Conservation (phyloP, 2,797 vertebrate genomes). For the Siniperca scherzeri region DNA sequence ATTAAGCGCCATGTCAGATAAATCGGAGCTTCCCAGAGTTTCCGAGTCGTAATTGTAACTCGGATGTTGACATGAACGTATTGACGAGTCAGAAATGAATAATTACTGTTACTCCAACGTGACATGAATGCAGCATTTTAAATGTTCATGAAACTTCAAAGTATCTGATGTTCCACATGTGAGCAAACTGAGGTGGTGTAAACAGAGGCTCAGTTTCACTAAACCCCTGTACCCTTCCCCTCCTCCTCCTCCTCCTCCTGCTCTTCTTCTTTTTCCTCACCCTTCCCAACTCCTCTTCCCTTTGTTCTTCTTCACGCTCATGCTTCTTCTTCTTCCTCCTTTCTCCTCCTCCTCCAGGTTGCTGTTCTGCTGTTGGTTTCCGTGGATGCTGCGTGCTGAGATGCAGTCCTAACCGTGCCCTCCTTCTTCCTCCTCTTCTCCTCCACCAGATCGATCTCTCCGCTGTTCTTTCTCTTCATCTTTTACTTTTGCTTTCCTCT, state of each 20-base stretch:
- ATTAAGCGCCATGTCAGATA: too few relatives aligned
- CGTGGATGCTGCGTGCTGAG: constrained; percentile 96
- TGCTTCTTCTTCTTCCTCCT: not conserved
- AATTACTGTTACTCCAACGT: not conserved
- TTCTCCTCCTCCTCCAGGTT: constrained; percentile 82
- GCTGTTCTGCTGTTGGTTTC: constrained; percentile 97
- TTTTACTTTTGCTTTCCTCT: constrained; percentile 53
- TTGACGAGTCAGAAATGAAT: not conserved
- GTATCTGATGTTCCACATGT: not conserved
- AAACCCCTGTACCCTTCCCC: not conserved
- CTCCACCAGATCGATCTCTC: constrained; percentile 30
- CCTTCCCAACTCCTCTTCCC: too few relatives aligned
- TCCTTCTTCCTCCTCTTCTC: constrained; percentile 23
- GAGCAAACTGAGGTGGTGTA: too few relatives aligned
- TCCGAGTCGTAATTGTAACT: not conserved
- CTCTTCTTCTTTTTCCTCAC: not conserved
- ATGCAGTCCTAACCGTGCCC: constrained; percentile 91
- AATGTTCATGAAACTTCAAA: not conserved
- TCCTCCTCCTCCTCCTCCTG: not conserved
- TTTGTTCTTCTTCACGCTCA: not conserved
- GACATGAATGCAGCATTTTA: not conserved
- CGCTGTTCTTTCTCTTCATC: constrained; percentile 52
- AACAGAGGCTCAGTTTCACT: not conserved
- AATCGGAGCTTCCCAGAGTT: too few relatives aligned
- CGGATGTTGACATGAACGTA: not conserved